These are phyloP conservation scores for Meloidogyne floridensis DNA, from an alignment of 1,140 invertebrate species.

Conservation along the genomic window DNA sequence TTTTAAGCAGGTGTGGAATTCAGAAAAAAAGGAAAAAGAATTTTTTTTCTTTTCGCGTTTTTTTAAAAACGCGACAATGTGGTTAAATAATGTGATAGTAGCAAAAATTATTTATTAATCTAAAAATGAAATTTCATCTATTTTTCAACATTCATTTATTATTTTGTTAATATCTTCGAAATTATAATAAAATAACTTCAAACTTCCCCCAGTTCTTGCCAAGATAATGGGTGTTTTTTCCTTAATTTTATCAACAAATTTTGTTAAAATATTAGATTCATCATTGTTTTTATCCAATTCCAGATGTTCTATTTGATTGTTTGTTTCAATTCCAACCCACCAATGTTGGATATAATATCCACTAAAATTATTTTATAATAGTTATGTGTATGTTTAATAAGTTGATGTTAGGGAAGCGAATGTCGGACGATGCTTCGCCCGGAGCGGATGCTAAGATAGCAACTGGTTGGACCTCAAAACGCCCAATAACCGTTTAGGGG, in stretches of 20 bases:
- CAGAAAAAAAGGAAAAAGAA: no score
- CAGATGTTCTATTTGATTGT: background rate
- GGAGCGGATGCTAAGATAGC: no score
- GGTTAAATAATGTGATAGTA: no score
- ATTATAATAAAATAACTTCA: background rate
- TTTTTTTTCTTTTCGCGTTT: no score
- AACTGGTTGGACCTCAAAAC: no score
- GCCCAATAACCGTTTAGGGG: no score
- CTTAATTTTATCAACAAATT: background rate
- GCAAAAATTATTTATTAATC: background rate
- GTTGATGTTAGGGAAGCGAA: no score
- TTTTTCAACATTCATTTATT: background rate
- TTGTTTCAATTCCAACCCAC: conserved; percentile 3
- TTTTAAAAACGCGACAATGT: no score
- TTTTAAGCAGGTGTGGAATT: no score
- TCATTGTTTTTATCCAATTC: background rate
- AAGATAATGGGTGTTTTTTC: background rate
- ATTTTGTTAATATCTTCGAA: background rate
- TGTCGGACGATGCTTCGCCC: no score
- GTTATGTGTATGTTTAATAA: no score
- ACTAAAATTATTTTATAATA: background rate
- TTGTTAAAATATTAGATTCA: background rate
- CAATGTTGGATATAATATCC: background rate
- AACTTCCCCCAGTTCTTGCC: background rate
- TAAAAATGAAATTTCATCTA: no score